Percentiles rank a stretch among this genome's conserved stretches.
These are phyloP conservation scores for Mya arenaria DNA, from an alignment of 1,140 invertebrate genomes.

Conservation along the genomic window DNA sequence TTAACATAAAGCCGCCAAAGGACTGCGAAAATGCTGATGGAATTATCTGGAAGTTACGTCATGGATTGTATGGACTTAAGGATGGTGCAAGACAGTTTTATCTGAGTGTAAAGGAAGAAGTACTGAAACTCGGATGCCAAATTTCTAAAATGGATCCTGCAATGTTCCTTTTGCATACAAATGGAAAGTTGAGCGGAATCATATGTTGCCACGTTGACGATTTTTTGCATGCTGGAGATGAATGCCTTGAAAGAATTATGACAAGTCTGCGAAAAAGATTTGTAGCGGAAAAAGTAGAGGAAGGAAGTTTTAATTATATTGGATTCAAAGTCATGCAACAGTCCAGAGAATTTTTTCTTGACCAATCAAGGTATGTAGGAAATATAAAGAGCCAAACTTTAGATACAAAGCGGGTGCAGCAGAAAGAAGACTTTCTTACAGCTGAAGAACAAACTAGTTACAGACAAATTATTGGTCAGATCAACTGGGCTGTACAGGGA, in stretches of 20 bases:
- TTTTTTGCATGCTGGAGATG: slow-evolving; percentile 36
- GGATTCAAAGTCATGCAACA: slow-evolving; percentile 27
- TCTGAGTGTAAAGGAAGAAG: slow-evolving; percentile 26
- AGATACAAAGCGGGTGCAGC: slow-evolving; percentile 12
- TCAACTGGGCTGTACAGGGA: slow-evolving; percentile 49
- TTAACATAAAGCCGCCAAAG: slow-evolving; percentile 49
- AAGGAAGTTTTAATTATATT: slow-evolving; percentile 1
- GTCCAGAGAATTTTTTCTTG: slow-evolving; percentile 6
- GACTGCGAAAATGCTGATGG: slow-evolving; percentile 22
- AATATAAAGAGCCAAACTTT: not conserved
- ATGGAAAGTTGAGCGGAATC: slow-evolving; percentile 26
- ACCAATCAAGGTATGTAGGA: slow-evolving; percentile 1
- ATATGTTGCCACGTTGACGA: slow-evolving; percentile 48
- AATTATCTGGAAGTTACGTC: slow-evolving; percentile 9
- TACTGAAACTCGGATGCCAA: slow-evolving; percentile 23
- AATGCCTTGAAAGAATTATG: slow-evolving; percentile 33
- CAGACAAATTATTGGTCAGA: slow-evolving; percentile 42
- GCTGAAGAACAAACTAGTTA: slow-evolving; percentile 20
- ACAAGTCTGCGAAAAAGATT: slow-evolving; percentile 27
- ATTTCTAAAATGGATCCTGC: slow-evolving; percentile 32
- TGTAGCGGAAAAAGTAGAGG: slow-evolving; percentile 36
- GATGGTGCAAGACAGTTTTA: slow-evolving; percentile 47
- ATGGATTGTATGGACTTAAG: slow-evolving; percentile 44
- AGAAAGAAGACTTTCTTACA: slow-evolving; percentile 21
- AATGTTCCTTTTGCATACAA: slow-evolving; percentile 41